Evolutionary conservation across 1,140 invertebrate genomes (phyloP).

Genomic region (Hydropsyche tenuis): DNA sequence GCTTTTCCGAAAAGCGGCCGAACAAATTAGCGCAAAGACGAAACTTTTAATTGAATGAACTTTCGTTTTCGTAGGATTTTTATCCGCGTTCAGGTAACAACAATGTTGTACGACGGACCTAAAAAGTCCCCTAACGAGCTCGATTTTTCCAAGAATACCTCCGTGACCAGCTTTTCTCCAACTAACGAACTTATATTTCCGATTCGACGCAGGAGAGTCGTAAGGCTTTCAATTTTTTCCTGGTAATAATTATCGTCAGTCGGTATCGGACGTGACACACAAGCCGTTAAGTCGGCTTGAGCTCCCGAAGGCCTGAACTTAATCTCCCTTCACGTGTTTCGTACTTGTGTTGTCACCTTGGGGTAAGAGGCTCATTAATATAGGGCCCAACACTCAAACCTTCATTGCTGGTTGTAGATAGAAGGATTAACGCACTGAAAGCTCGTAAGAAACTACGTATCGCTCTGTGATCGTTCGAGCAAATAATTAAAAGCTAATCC

Average conservation of each 20-base stretch:
- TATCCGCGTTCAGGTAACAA: slow-evolving; percentile 22
- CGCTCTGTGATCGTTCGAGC: background rate
- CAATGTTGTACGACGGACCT: slow-evolving; percentile 7
- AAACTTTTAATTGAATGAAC: slow-evolving; percentile 37
- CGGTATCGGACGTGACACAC: background rate
- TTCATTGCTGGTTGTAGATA: slow-evolving; percentile 4
- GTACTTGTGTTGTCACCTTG: slow-evolving; percentile 32
- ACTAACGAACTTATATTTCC: too few species aligned
- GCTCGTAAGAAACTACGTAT: slow-evolving; percentile 16
- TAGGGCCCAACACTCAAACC: slow-evolving; percentile 22
- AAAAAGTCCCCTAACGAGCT: background rate
- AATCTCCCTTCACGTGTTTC: slow-evolving; percentile 38
- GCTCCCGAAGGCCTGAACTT: slow-evolving; percentile 22
- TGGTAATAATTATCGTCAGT: slow-evolving; percentile 20
- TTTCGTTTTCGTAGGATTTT: slow-evolving; percentile 21
- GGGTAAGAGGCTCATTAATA: slow-evolving; percentile 37
- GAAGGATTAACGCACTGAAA: slow-evolving; percentile 9
- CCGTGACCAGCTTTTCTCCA: too few species aligned
- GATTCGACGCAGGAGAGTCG: too few species aligned
- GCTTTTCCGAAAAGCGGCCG: background rate
- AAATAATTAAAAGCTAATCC: slow-evolving; percentile 16
- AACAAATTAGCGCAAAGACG: slow-evolving; percentile 23
- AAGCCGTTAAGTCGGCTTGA: slow-evolving; percentile 31
- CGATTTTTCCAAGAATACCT: too few species aligned
- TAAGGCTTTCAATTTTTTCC: slow-evolving; percentile 3